These are phyloP conservation scores for Stenolophus ochropezus DNA, from an alignment of 2,888 invertebrate genomes.

Conservation along the genomic window DNA sequence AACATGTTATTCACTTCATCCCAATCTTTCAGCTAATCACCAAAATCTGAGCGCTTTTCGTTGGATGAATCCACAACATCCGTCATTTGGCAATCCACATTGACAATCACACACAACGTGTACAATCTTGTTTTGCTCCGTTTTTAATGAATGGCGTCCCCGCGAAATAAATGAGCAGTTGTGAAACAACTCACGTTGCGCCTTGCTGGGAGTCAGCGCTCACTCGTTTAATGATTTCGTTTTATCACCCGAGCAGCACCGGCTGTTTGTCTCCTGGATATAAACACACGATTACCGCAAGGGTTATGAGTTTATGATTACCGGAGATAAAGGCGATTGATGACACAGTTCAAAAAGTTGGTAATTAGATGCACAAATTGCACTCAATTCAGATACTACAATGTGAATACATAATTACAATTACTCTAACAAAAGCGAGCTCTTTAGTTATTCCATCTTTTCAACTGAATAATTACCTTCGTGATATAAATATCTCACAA, in stretches of 20 bases:
- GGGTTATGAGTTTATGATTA: conserved; percentile 35
- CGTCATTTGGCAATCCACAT: background rate
- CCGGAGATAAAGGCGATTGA: conserved; percentile 9
- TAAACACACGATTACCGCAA: conserved; percentile 30
- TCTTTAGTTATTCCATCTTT: too few species aligned
- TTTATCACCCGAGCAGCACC: conserved; percentile 21
- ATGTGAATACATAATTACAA: background rate
- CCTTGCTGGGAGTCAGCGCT: background rate
- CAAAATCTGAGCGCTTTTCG: background rate
- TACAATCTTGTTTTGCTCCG: background rate
- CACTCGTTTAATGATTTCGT: conserved; percentile 36
- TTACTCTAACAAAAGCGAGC: too few species aligned
- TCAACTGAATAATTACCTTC: too few species aligned
- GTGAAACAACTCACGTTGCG: conserved; percentile 19
- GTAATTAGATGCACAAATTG: background rate
- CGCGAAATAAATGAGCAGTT: conserved; percentile 29
- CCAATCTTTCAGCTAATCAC: background rate
- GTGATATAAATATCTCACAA: too few species aligned
- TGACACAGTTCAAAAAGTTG: background rate
- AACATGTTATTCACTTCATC: background rate
- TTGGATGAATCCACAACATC: background rate
- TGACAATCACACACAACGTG: background rate
- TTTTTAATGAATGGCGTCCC: conserved; percentile 32
- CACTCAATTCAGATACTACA: background rate
- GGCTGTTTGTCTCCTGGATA: conserved; percentile 19